Percentiles rank a stretch among this genome's conserved stretches.
These are phyloP conservation scores for Frankliniella fusca DNA, from an alignment of 2,888 invertebrate species.

Conservation along the genomic window DNA sequence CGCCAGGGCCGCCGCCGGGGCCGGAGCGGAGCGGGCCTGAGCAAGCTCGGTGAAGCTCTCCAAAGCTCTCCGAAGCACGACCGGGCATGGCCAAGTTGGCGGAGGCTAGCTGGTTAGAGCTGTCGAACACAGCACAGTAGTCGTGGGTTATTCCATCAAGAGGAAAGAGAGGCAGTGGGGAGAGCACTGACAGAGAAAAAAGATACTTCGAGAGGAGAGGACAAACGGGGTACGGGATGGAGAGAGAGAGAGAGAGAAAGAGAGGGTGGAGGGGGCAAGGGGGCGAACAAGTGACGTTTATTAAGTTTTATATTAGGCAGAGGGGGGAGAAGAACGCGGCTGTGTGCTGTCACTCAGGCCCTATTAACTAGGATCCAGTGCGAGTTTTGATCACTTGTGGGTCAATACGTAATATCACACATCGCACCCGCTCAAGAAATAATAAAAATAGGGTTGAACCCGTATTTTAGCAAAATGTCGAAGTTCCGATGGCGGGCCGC, in stretches of 20 bases:
- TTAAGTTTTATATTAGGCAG: conserved; percentile 23
- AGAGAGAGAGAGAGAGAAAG: not conserved
- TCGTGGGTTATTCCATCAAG: too few relatives aligned
- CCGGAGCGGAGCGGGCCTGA: not conserved
- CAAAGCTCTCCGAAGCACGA: not conserved
- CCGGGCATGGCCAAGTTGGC: too few relatives aligned
- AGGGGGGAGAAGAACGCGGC: not conserved
- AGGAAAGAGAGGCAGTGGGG: not conserved
- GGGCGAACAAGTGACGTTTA: conserved; percentile 24
- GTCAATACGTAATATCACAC: not conserved
- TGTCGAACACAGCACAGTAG: too few relatives aligned
- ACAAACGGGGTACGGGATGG: not conserved
- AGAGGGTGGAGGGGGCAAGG: not conserved
- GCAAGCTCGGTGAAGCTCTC: not conserved
- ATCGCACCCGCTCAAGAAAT: not conserved
- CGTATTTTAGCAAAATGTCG: too few relatives aligned
- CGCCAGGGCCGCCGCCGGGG: not conserved
- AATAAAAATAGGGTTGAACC: too few relatives aligned
- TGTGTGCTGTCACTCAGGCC: conserved; percentile 5
- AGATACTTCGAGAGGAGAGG: not conserved
- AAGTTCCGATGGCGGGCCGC: too few relatives aligned
- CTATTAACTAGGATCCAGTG: not conserved
- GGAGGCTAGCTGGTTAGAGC: too few relatives aligned
- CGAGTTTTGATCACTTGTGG: conserved; percentile 15
- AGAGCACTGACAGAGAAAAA: not conserved